phyloP scores from a whole-genome alignment of 2,797 vertebrate species.

The Monodelphis domestica region DNA sequence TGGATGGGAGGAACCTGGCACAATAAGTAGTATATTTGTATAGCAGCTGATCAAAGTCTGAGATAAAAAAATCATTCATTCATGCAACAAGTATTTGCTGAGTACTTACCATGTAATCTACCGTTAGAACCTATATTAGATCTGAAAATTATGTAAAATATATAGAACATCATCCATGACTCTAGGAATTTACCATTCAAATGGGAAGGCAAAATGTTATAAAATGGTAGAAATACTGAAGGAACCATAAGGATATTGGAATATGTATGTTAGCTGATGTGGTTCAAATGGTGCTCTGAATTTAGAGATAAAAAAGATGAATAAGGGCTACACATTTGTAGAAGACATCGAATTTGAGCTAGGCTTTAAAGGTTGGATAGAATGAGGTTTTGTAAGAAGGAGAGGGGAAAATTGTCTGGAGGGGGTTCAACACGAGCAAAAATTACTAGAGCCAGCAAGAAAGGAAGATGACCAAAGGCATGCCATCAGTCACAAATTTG shows the following conservation, averaged over 20 bases:
- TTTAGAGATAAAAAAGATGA: neutral
- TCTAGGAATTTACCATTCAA: neutral
- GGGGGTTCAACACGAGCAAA: neutral
- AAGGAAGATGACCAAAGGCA: neutral
- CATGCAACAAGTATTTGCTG: neutral
- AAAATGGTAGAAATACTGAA: neutral
- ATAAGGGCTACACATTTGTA: neutral
- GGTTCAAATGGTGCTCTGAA: neutral
- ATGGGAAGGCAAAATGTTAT: neutral
- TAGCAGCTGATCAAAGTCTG: neutral
- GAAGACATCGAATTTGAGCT: accelerated
- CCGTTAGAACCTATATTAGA: neutral
- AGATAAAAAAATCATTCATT: neutral
- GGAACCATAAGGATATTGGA: neutral
- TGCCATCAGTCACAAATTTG: neutral
- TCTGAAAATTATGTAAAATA: neutral
- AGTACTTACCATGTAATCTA: neutral
- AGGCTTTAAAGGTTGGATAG: neutral
- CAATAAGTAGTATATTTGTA: neutral
- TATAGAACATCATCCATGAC: neutral
- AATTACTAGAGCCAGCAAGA: neutral
- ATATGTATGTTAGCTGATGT: neutral
- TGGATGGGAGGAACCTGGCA: neutral
- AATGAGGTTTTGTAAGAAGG: neutral
- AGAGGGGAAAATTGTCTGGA: neutral